Base-by-base conservation (phyloP, 2,888 invertebrate genomes). In the Meganola albula region DNA sequence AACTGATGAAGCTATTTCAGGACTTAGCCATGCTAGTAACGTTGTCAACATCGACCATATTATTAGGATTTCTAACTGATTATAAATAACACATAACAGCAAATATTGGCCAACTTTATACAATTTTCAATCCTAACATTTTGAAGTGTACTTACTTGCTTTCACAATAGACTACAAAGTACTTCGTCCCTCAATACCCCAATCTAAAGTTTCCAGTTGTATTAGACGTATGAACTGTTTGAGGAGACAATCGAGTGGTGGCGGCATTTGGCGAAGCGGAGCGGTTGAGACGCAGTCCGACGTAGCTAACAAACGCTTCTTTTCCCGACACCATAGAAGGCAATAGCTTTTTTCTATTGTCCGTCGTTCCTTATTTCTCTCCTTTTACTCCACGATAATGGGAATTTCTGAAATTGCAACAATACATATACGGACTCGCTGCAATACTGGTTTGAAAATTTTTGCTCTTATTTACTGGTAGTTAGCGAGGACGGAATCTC, bases 351-450 rank as follows among this genome's bases (percentile, higher is more conserved):
- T 48, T 52, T 45, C 68, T 57, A 75, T 82, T 78, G 80, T 79
- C 73, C 72, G 65, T 55, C 54, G 52, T 62, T 77, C 63, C 77
- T 76, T 80, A 79, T 79, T 76, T 77, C 67, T 73, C 67, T 72
- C 65, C 72, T 70, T 71, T 78, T 74, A 67, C 74, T 75, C 60
- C 50, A 72, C 73, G 58, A 71, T 83, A 82, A 80, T 80, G 67
- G 80, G 77, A 78, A 83, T 83, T 78, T 83, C 72, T 80, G 75
- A 80, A 83, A 84, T 82, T 79, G 79, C 80, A 76, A 83, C 80
- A 80, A 83, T 80, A 77, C 79, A 78, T 71, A 76, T 67, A 70
- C 70, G 66, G 64, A 63, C 63, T 62, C 58, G 52, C 53, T 61
- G 73, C 71, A 66, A 63, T 63, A 63, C 61, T 60, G 63, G 52